phyloP scores from a whole-genome alignment of 2,797 vertebrate genomes.

The Loris lydekkerianus region DNA sequence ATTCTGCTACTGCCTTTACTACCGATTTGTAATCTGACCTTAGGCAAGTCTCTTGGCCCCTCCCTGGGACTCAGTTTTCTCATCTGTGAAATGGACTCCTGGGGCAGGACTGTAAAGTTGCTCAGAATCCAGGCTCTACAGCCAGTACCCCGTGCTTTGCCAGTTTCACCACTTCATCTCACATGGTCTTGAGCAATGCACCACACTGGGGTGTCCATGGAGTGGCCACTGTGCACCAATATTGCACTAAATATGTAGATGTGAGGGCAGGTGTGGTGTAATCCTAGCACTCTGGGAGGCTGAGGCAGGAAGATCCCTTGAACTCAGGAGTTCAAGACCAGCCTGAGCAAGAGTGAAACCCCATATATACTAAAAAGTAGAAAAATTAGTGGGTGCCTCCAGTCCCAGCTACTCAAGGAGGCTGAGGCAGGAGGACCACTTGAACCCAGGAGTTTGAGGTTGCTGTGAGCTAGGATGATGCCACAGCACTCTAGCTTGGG shows the following conservation, averaged over 20 bases:
- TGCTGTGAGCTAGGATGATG: background rate
- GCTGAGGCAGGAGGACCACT: too few species aligned
- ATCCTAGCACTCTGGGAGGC: background rate
- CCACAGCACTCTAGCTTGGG: too few species aligned
- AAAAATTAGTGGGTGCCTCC: background rate
- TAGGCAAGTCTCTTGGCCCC: background rate
- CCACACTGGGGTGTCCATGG: background rate
- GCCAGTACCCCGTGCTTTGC: background rate
- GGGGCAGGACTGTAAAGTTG: background rate
- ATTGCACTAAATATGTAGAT: fast-evolving
- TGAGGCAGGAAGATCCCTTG: background rate
- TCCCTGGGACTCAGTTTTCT: background rate
- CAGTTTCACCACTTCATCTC: background rate
- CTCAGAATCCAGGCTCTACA: background rate
- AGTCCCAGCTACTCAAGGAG: too few species aligned
- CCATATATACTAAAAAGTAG: background rate
- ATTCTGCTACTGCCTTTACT: background rate
- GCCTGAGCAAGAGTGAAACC: background rate
- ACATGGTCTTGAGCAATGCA: background rate
- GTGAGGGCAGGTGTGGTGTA: background rate
- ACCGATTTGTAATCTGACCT: background rate
- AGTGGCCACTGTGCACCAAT: fast-evolving
- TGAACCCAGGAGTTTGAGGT: too few species aligned
- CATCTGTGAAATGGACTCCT: background rate
- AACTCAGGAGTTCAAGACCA: background rate